These are phyloP conservation scores for Schizotus pectinicornis DNA, from an alignment of 2,888 invertebrate genomes.

Conservation along the genomic window DNA sequence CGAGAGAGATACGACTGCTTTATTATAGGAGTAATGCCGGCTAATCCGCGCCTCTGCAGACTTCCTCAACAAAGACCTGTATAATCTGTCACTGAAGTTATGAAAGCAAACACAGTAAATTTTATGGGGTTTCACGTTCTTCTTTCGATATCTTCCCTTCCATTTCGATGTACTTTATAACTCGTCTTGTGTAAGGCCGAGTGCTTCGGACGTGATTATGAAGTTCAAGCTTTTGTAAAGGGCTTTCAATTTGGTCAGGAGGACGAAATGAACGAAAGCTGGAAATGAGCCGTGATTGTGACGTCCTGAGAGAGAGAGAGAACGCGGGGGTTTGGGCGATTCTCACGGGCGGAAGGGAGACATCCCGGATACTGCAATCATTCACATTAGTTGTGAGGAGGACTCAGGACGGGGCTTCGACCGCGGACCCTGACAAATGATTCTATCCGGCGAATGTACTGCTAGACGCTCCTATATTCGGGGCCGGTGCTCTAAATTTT, in stretches of 20 bases:
- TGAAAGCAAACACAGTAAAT: slow-evolving; percentile 6
- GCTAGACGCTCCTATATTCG: not conserved
- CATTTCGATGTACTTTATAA: no score
- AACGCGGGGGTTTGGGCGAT: slow-evolving; percentile 34
- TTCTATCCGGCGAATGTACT: slow-evolving; percentile 41
- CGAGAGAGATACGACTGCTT: slow-evolving; percentile 10
- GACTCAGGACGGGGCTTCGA: slow-evolving; percentile 40
- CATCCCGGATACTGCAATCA: slow-evolving; percentile 58
- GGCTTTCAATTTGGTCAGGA: slow-evolving; percentile 36
- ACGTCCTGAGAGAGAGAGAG: slow-evolving; percentile 45
- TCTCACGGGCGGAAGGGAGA: slow-evolving; percentile 46
- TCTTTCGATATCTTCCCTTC: not conserved
- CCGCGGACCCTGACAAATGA: slow-evolving; percentile 46
- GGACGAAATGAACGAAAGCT: slow-evolving; percentile 44
- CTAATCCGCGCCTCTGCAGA: not conserved
- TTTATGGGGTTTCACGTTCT: not conserved
- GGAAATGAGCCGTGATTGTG: slow-evolving; percentile 52
- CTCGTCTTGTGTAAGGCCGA: no score
- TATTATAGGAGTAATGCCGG: slow-evolving; percentile 6
- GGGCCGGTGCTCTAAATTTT: not conserved
- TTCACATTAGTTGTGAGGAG: slow-evolving; percentile 48
- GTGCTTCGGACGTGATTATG: no score
- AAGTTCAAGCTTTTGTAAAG: no score
- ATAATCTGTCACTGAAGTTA: slow-evolving; percentile 9
- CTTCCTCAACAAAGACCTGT: slow-evolving; percentile 2